phyloP scores from a whole-genome alignment of 2,113 vertebrate genomes.

The Neopipo cinnamomea region DNA sequence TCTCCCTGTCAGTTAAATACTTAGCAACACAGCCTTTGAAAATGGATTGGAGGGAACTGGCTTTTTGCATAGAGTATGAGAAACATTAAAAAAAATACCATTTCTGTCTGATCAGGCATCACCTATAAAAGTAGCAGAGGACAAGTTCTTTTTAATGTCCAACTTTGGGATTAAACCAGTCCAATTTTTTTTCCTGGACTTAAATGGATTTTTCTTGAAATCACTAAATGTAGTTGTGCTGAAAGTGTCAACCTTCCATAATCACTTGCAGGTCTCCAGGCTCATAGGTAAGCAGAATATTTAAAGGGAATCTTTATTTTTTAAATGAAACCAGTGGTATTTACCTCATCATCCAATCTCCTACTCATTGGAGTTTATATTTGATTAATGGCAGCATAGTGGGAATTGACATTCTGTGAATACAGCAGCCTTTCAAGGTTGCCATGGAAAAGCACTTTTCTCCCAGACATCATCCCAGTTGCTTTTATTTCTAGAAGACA shows the following conservation, averaged over 20 bases:
- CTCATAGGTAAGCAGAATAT: not conserved
- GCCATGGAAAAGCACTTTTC: constrained; percentile 54
- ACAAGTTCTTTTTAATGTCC: not conserved
- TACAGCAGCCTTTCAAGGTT: not conserved
- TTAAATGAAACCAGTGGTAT: not conserved
- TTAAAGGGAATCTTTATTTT: not conserved
- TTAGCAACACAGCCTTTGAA: not conserved
- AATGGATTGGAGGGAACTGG: not conserved
- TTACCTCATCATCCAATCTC: constrained; percentile 2
- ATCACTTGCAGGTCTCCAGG: not conserved
- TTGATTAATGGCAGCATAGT: constrained; percentile 38
- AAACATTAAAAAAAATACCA: not conserved
- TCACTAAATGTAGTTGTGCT: not conserved
- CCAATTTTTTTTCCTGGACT: not conserved
- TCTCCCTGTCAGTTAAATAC: not conserved
- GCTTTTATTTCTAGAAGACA: constrained; percentile 21
- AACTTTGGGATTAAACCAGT: not conserved
- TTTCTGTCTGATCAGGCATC: not conserved
- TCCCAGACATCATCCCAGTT: not conserved
- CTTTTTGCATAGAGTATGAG: not conserved
- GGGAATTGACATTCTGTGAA: constrained; percentile 15
- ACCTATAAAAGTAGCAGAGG: not conserved
- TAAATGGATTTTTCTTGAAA: not conserved
- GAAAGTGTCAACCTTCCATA: not conserved
- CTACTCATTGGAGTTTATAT: not conserved